phyloP scores from a whole-genome alignment of 1,140 invertebrate genomes.

The Panagrolaimus sp. region DNA sequence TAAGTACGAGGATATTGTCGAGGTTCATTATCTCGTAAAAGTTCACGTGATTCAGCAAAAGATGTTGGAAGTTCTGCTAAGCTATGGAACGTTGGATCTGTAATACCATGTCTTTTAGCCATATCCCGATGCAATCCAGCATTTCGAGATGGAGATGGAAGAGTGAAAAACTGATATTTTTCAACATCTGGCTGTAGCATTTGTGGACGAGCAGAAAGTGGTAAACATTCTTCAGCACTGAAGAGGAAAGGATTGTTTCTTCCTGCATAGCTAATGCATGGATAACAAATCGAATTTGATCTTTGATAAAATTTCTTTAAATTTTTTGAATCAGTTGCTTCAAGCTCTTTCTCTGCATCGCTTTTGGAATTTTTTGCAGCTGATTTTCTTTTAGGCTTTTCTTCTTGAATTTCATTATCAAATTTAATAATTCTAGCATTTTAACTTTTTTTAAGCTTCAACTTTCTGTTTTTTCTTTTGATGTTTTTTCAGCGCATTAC shows the following conservation, averaged over 20 bases:
- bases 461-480: no score
- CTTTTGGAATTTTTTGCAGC: no score
- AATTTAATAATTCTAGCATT: no score
- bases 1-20: no score
- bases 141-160: constrained; percentile 52
- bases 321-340: neutral
- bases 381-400: no score
- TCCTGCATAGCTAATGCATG: constrained; percentile 80
- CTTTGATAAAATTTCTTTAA: constrained; percentile 72
- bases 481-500: no score
- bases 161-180: constrained; percentile 85
- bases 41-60: no score
- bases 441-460: no score
- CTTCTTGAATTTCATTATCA: no score
- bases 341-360: neutral
- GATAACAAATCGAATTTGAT: constrained; percentile 87
- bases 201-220: constrained; percentile 90
- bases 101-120: constrained; percentile 35
- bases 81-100: constrained; percentile 28
- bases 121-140: constrained; percentile 24
- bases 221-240: constrained; percentile 79
- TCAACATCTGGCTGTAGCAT: constrained; percentile 82
- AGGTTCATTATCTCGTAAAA: no score
- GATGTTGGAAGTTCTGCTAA: neutral
- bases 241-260: constrained; percentile 75